Percentiles rank a stretch among this genome's conserved stretches.
Conservation (phyloP, 1,140 invertebrate species). For the Paraescarpia echinospica region DNA sequence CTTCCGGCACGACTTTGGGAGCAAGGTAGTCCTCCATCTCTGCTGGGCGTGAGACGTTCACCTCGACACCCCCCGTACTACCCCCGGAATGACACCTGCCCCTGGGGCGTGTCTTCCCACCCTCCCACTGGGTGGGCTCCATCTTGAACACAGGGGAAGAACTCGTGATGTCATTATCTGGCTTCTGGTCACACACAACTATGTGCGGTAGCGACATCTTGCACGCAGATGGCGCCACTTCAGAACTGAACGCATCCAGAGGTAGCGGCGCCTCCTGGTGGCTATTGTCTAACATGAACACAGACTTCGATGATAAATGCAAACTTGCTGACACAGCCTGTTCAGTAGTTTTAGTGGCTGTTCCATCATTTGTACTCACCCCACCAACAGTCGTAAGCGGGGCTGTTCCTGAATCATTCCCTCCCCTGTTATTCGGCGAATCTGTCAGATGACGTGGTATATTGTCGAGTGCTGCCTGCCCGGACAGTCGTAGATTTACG, state of each 20-base stretch:
- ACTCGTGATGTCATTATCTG: neutral
- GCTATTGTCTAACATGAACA: neutral
- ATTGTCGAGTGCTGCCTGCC: neutral
- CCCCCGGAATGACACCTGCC: neutral
- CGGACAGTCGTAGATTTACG: neutral
- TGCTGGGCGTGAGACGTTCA: neutral
- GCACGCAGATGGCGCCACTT: neutral
- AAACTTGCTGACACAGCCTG: neutral
- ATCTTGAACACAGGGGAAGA: neutral
- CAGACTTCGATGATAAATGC: neutral
- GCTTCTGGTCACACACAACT: neutral
- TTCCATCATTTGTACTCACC: neutral
- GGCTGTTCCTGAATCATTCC: neutral
- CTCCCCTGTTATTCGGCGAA: neutral
- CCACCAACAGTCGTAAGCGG: neutral
- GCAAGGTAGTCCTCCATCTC: constrained; percentile 13
- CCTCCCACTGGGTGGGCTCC: neutral
- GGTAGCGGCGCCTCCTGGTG: neutral
- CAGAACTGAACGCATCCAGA: neutral
- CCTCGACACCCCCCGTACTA: neutral
- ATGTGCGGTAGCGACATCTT: neutral
- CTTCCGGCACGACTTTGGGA: neutral
- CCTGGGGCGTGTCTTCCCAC: neutral
- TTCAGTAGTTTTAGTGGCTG: neutral
- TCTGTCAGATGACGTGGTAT: neutral